These are phyloP conservation scores for Babyrousa celebensis DNA, from an alignment of 2,797 vertebrate genomes.

Conservation along the genomic window DNA sequence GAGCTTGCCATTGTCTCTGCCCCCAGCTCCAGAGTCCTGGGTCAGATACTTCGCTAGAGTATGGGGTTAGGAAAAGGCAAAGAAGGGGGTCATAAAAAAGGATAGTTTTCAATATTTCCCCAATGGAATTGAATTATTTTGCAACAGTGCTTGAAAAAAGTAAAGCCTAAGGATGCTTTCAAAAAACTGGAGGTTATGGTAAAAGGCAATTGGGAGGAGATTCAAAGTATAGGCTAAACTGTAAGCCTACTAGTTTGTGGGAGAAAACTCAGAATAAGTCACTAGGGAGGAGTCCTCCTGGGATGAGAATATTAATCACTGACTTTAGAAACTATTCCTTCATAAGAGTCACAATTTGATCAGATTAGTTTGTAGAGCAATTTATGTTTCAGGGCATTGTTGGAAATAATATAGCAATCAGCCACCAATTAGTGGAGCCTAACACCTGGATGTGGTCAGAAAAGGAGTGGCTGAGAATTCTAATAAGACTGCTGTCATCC, in stretches of 20 bases:
- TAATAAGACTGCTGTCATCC: not conserved
- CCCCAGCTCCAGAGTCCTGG: not conserved
- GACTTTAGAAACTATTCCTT: not conserved
- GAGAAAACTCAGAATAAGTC: not conserved
- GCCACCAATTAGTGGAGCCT: not conserved
- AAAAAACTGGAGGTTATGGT: not conserved
- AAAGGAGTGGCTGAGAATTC: not conserved
- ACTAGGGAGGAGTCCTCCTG: not conserved
- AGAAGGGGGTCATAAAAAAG: not conserved
- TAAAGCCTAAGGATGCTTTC: not conserved
- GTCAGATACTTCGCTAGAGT: not conserved
- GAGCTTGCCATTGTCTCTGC: not conserved
- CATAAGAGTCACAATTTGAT: conserved; percentile 3
- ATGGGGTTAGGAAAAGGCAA: not conserved
- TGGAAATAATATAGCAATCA: not conserved
- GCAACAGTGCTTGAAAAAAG: not conserved
- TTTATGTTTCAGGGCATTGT: not conserved
- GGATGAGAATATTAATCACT: not conserved
- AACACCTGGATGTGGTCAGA: not conserved
- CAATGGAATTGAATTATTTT: not conserved
- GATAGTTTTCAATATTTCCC: not conserved
- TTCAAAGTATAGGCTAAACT: not conserved
- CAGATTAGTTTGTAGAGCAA: conserved; percentile 1
- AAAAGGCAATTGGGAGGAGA: not conserved
- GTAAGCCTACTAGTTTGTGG: not conserved